These are phyloP conservation scores for Chanos chanos DNA, from an alignment of 2,797 vertebrate species.

Conservation along the genomic window DNA sequence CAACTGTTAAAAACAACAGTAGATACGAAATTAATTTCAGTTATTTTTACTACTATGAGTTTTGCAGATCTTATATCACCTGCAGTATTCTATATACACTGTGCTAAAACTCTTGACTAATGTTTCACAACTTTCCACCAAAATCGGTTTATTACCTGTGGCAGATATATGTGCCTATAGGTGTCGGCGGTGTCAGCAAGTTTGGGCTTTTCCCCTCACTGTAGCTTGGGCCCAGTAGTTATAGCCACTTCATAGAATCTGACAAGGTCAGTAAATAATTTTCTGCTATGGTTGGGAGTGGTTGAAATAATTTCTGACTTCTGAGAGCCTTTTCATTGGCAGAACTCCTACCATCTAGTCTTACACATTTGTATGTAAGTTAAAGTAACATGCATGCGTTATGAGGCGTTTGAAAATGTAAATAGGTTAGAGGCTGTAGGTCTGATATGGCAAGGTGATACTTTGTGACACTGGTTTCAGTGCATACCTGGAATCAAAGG, in stretches of 20 bases:
- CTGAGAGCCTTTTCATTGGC: constrained; percentile 64
- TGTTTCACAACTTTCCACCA: no score
- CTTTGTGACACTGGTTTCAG: neutral
- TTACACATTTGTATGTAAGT: constrained; percentile 53
- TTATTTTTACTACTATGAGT: no score
- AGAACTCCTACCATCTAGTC: constrained; percentile 58
- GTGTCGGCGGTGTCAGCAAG: constrained; percentile 22
- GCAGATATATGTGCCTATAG: no score
- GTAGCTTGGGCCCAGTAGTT: constrained; percentile 49
- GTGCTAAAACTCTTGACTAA: no score
- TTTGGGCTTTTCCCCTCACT: no score
- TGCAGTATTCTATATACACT: no score
- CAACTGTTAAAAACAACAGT: no score
- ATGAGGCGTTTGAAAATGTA: constrained; percentile 30
- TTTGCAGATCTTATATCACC: no score
- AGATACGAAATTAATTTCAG: no score
- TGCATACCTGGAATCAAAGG: neutral
- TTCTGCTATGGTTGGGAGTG: constrained; percentile 65
- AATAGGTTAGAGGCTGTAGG: constrained; percentile 25
- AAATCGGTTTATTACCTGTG: no score
- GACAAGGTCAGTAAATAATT: constrained; percentile 65
- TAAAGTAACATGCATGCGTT: constrained; percentile 37
- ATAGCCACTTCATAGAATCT: constrained; percentile 58
- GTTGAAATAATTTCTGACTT: constrained; percentile 67
- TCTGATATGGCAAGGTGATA: constrained; percentile 11